phyloP scores from a whole-genome alignment of 2,113 vertebrate genomes.

The Holacanthus passer region DNA sequence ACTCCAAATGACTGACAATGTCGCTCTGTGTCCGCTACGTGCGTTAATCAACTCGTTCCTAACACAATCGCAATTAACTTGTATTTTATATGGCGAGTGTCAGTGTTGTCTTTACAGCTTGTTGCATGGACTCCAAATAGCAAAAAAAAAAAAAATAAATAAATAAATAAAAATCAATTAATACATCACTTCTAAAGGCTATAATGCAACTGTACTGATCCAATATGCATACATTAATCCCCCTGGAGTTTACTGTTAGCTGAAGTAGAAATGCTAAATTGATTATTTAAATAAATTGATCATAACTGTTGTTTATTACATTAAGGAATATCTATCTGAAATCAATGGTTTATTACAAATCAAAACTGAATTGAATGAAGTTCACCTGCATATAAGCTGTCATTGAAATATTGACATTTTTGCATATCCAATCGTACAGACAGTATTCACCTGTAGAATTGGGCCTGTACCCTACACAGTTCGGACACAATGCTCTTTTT shows the following conservation, averaged over 20 bases:
- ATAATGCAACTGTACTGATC: not conserved
- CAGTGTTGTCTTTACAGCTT: not conserved
- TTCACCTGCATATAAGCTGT: not conserved
- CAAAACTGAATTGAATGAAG: not conserved
- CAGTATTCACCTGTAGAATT: not conserved
- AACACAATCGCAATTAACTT: not conserved
- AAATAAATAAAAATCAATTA: not conserved
- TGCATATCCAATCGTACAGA: not conserved
- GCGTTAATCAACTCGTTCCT: not conserved
- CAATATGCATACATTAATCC: not conserved
- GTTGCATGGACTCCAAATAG: not conserved
- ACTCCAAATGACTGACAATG: not conserved
- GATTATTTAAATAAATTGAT: not conserved
- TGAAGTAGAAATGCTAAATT: not conserved
- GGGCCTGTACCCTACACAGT: not conserved
- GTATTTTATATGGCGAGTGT: not conserved
- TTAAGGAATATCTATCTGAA: not conserved
- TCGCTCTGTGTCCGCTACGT: not conserved
- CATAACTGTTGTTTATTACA: not conserved
- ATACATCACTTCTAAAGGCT: not conserved
- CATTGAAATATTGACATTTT: not conserved
- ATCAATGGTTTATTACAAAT: not conserved
- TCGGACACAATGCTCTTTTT: not conserved
- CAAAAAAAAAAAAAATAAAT: not conserved
- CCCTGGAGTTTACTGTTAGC: not conserved